These are phyloP conservation scores for Callionymus lyra DNA, from an alignment of 2,113 vertebrate species.

Conservation along the genomic window DNA sequence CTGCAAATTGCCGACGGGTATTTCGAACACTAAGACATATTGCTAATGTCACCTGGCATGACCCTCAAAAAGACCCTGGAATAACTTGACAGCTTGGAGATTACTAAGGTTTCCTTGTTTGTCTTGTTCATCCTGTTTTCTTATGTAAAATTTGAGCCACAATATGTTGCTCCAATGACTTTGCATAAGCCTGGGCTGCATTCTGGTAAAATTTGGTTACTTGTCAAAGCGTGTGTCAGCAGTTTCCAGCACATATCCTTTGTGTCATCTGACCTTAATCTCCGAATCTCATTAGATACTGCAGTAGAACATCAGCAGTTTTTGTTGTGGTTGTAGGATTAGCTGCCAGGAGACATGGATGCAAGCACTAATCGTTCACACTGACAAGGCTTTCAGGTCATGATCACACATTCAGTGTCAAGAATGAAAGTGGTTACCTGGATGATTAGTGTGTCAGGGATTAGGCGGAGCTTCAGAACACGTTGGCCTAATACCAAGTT, in stretches of 20 bases:
- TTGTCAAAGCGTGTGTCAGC: conserved; percentile 13
- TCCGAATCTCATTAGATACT: conserved; percentile 27
- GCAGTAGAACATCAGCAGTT: conserved; percentile 14
- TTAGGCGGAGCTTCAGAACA: too few relatives aligned
- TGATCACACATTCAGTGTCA: background rate
- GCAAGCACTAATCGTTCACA: conserved; percentile 1
- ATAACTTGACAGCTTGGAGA: too few relatives aligned
- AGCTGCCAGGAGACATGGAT: background rate
- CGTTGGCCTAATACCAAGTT: too few relatives aligned
- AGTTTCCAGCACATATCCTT: conserved; percentile 11
- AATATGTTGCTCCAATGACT: too few relatives aligned
- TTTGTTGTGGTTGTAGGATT: conserved; percentile 12
- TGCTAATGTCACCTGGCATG: too few relatives aligned
- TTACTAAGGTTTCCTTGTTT: too few relatives aligned
- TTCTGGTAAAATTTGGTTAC: conserved; percentile 17
- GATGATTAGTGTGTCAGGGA: too few relatives aligned
- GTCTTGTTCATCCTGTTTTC: too few relatives aligned
- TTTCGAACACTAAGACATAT: too few relatives aligned
- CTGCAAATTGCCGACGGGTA: too few relatives aligned
- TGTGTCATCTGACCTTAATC: conserved; percentile 35
- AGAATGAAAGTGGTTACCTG: background rate
- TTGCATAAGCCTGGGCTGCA: conserved; percentile 4
- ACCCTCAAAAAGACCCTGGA: too few relatives aligned
- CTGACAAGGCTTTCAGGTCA: conserved; percentile 1
- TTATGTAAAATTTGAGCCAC: too few relatives aligned